Conservation (phyloP, 2,797 vertebrate species). For the Acanthornis magna region DNA sequence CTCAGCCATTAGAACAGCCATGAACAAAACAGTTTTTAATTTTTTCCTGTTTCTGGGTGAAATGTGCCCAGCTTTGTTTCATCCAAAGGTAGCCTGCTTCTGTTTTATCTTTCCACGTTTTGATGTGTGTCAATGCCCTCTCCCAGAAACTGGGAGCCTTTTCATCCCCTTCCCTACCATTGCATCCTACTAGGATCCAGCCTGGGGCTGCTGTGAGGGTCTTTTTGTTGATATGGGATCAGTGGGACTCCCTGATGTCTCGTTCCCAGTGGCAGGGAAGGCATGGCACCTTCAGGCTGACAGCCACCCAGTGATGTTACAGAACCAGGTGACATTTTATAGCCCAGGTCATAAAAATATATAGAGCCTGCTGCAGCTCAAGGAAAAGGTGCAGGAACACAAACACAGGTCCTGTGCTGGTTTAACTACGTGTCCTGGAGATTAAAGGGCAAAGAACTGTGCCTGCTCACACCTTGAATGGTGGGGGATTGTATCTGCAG, state of each 20-base stretch:
- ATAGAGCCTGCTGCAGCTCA: not conserved
- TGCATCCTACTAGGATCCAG: not conserved
- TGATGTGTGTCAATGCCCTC: not conserved
- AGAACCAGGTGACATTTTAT: not conserved
- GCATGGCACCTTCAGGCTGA: not conserved
- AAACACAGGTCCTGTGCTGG: not conserved
- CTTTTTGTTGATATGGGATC: not conserved
- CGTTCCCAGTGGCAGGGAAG: not conserved
- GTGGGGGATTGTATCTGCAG: not conserved
- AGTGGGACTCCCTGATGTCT: not conserved
- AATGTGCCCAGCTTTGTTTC: not conserved
- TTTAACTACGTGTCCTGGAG: not conserved
- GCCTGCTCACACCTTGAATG: not conserved
- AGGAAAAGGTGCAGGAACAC: not conserved
- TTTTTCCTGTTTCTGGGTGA: not conserved
- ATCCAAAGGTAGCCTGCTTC: not conserved
- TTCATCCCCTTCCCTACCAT: not conserved
- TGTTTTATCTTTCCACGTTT: not conserved
- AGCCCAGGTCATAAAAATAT: not conserved
- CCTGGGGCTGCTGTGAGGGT: not conserved
- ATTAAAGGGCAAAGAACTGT: not conserved
- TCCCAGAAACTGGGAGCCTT: not conserved
- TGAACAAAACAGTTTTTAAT: not conserved
- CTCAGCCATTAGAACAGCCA: not conserved
- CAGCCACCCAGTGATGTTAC: not conserved